Evolutionary conservation across 1,140 invertebrate species (phyloP), one percentile per base, ranked within the genome.

Genomic region (Octopus sinensis): DNA sequence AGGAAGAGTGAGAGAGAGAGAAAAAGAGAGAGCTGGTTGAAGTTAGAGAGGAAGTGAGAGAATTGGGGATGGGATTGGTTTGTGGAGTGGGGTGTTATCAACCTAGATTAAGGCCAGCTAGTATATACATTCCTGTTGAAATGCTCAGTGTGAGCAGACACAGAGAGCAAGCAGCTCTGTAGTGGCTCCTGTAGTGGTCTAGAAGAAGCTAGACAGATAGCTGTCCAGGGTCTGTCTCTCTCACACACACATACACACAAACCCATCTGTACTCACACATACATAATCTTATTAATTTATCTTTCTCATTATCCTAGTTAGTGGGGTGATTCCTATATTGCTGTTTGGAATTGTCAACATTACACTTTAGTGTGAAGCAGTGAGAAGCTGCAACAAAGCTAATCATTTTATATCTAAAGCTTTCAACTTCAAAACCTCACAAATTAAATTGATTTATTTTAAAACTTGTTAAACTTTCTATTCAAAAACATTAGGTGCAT

Each of bases 71-170:
- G 30, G 30, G 30, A 43, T 43, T 43, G 30, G 30, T 43, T 43
- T 43, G 30, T 43, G 30, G 30, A 43, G 30, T 43, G 30, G 30
- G 30, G 30, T 43, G 30, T 43, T 43, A 43, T 43, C 30, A 43
- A 43, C 30, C 30, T 43, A 43, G 30, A 43, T 43, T 43, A 73
- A 73, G 68, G 68, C 17, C 17, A 73, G 68, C 17, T 23, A n/a
- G 68, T 13, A 73, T 73, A 73, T 23, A 73, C 68, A 73, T 73
- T 73, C 68, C 68, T 73, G 17, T 73, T 73, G 17, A 73, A 73
- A 23, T 73, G 68, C 30, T 73, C 68, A 73, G 68, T 73, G 68
- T 73, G 68, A 73, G 68, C 68, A 73, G 68, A 73, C 68, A 13
- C 30, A n/a, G 68, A 6, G 7, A 73, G 68, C 17, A 73, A 23